Base-by-base conservation (phyloP, 2,888 invertebrate species). In the Diarsia brunnea region DNA sequence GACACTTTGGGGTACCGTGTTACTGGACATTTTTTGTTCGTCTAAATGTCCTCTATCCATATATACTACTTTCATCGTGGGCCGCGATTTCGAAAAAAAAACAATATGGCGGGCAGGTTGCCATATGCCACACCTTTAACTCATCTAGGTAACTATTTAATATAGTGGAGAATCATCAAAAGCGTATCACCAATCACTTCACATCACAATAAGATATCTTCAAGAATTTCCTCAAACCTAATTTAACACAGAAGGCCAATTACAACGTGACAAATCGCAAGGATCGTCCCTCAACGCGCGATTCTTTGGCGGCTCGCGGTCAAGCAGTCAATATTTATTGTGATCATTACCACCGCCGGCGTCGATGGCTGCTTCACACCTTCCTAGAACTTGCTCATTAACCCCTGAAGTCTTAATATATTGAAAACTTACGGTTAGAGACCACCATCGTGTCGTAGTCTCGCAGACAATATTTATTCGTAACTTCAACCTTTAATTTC, bases 301-400 rank as follows among this genome's bases (percentile, higher is more conserved):
- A 55, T 67, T 58, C 68, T 73, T 73, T 72, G 71, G 80, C 86
- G 81, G 86, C 60, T 47, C 55, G 38, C 72, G 21, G 49, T 67
- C 74, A 77, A 83, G 75, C 70, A 75, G 64, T 61, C 66, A 47
- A 77, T 85, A 88, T 88, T 83, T 81, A 87, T 87, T 87, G 78
- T 78, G 67, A 79, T 83, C 85, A 78, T 88, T 87, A 87, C 77
- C 75, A 49, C 70, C 43, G 73, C 68, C 72, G 51, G 43, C 78
- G 51, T 69, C 64, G 74, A 76, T 78, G 81, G 71, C 67, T 19
- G 65, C n/a, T 85, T 85, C 86, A 78, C 89, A 87, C 88, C 82
- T 88, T 88, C 88, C 80, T 80, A 88, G 88, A 88, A 88, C 10
- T 68, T 75, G 63, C 79, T 81, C 82, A 83, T 87, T 87, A 83